Evolutionary conservation across 2,113 vertebrate genomes (phyloP).

Genomic region (Melospiza melodia): DNA sequence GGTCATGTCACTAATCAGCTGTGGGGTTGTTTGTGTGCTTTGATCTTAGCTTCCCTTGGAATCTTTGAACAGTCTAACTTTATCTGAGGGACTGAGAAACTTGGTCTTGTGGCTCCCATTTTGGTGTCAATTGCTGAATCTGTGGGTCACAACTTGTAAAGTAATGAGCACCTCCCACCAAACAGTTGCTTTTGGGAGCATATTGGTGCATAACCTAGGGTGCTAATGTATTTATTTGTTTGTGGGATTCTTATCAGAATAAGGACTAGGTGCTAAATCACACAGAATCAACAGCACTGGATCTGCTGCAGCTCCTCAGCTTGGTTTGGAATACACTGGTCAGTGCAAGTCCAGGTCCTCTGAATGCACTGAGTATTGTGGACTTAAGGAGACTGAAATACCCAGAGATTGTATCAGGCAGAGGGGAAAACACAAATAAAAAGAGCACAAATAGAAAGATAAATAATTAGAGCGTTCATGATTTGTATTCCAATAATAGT

Average conservation of each 20-base stretch:
- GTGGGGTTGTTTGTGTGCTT: not conserved
- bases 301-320: not conserved
- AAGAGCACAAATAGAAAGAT: not conserved
- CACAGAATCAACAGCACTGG: rapidly evolving
- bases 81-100: not conserved
- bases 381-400: not conserved
- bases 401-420: not conserved
- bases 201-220: not conserved
- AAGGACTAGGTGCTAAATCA: not conserved
- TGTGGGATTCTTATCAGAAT: not conserved
- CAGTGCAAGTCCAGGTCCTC: not conserved
- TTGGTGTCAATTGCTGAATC: not conserved
- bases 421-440: not conserved
- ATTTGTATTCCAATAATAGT: not conserved
- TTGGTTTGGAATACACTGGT: not conserved
- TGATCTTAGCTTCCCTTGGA: not conserved
- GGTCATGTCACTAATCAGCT: not conserved
- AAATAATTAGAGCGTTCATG: not conserved
- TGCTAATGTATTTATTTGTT: not conserved
- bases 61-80: not conserved
- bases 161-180: not conserved
- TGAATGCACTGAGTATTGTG: not conserved
- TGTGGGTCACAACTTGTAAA: not conserved
- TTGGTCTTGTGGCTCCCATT: not conserved
- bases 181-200: not conserved